Base-by-base conservation (phyloP, 2,888 invertebrate species). In the Drosophila fulvimacula region DNA sequence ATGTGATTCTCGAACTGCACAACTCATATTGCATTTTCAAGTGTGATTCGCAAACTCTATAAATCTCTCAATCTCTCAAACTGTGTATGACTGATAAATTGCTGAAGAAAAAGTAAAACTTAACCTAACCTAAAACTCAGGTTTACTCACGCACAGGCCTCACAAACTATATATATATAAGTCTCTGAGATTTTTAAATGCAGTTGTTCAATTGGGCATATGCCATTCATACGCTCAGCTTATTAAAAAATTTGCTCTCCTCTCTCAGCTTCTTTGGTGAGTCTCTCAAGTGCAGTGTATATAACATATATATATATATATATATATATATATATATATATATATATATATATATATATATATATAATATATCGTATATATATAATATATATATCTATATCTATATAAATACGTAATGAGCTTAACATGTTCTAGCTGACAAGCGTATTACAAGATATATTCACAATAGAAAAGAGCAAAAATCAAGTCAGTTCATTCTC, bases 391-490 rank as follows among this genome's bases (percentile, higher is more conserved):
- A 27, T 27, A 9, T 10, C 9, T 1, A 15, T 27, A 1, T 15
- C 0, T 44, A 15, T 24, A 3, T 24, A 24, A 15, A 15, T 15
- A 2, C 13, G 38, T 38, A 39, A n/a, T 1, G n/a, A 27, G 46
- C n/a, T 46, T n/a, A 10, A n/a, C 6, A 27, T 42, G 15, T 9
- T 44, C 15, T 3, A 44, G 44, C 44, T 44, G n/a, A 17, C 27
- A 30, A 46, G 27, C 46, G 17, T 30, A 48, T 48, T 48, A 30
- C 27, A 17, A 48, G 10, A 17, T 27, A 46, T 27, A 17, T 24
- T 52, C 5, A 11, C 38, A 52, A 38, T 32, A 19, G 36, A 52
- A 52, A 55, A 19, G 19, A 41, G 41, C 55, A 17, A 19, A 19
- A 19, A 17, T 3, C 39, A 17, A 10, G n/a, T 5, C 46, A 27